These are phyloP conservation scores for Catharus bicknelli DNA, from an alignment of 2,113 vertebrate genomes.

Conservation along the genomic window DNA sequence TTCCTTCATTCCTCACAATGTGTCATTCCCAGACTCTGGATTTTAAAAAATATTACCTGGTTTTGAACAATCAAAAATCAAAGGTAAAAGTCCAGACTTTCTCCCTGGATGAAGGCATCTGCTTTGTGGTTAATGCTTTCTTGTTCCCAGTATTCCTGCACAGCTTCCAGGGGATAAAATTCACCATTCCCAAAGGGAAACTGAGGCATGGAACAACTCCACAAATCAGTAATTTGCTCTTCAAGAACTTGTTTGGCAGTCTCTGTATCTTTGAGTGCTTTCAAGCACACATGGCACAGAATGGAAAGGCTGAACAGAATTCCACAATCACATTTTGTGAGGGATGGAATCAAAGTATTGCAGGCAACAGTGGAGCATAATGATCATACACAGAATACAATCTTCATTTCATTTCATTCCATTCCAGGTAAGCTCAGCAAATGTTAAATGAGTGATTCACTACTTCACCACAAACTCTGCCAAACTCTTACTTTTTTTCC, in stretches of 20 bases:
- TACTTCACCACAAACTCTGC: background rate
- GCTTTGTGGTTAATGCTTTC: background rate
- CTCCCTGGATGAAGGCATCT: background rate
- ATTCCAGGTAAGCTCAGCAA: slow-evolving; percentile 2
- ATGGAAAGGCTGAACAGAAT: background rate
- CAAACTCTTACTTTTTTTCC: background rate
- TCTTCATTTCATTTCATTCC: background rate
- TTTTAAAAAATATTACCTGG: background rate
- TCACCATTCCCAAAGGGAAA: background rate
- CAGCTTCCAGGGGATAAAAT: background rate
- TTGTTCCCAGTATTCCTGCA: background rate
- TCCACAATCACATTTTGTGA: background rate
- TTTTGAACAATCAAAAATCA: background rate
- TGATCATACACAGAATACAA: background rate
- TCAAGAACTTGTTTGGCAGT: background rate
- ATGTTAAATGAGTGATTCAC: background rate
- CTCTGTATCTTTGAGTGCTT: background rate
- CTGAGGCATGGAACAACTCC: background rate
- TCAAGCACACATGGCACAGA: background rate
- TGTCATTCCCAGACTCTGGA: background rate
- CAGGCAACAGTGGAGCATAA: background rate
- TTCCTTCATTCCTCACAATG: background rate
- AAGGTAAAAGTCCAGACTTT: background rate
- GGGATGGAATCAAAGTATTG: background rate
- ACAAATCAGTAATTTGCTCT: background rate